Evolutionary conservation across 2,888 invertebrate species (phyloP).

Genomic region (Corythucha ciliata): DNA sequence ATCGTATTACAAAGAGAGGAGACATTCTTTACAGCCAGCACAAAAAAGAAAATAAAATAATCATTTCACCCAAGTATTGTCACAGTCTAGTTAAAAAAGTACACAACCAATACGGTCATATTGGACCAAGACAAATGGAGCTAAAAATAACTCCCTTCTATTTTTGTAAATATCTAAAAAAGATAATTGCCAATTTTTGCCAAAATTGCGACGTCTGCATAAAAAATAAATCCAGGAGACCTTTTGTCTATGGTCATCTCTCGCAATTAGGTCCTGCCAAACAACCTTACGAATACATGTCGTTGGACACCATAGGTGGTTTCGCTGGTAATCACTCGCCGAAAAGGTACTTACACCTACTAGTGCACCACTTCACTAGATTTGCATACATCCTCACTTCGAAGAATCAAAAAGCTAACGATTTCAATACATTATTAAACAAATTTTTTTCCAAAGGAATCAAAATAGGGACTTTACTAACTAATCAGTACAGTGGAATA

Average conservation of each 20-base stretch:
- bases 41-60: slow-evolving; percentile 13
- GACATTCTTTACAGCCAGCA: slow-evolving; percentile 2
- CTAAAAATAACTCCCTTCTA: slow-evolving; percentile 20
- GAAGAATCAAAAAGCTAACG: slow-evolving; percentile 34
- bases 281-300: slow-evolving; percentile 36
- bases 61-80: slow-evolving; percentile 17
- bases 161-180: slow-evolving; percentile 15
- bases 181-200: slow-evolving; percentile 15
- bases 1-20: not conserved
- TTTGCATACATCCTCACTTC: slow-evolving; percentile 35
- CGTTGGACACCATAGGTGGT: slow-evolving; percentile 38
- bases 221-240: slow-evolving; percentile 15
- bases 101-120: slow-evolving; percentile 23
- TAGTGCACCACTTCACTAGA: slow-evolving; percentile 29
- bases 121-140: slow-evolving; percentile 18
- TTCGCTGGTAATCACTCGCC: slow-evolving; percentile 34
- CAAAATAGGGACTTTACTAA: slow-evolving; percentile 9
- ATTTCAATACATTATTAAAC: slow-evolving; percentile 32
- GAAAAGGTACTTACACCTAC: slow-evolving; percentile 37
- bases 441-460: slow-evolving; percentile 20
- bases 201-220: slow-evolving; percentile 18
- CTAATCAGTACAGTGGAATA: slow-evolving; percentile 14
- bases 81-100: slow-evolving; percentile 16
- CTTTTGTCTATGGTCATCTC: slow-evolving; percentile 1
- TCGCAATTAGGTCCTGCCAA: slow-evolving; percentile 35